Base-by-base conservation (phyloP, 2,888 invertebrate genomes). In the Cheilosia soror region DNA sequence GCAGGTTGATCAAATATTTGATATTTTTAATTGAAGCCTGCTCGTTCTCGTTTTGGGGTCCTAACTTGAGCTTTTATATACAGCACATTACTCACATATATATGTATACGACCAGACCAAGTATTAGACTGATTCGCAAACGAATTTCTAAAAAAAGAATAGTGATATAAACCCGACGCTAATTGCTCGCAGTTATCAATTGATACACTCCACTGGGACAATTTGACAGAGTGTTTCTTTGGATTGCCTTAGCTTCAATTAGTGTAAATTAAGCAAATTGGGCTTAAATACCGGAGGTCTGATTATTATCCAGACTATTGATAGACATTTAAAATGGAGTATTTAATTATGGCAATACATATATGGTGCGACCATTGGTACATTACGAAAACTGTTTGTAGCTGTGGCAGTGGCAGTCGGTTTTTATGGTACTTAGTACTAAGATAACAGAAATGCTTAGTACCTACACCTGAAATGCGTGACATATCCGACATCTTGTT, bases 1-100 rank as follows among this genome's bases (percentile, higher is more conserved):
- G 42, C 20, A 25, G 63, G 53, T 73, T 42, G 44, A 33, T 73
- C 63, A 53, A 63, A 42, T 44, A 53, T 42, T 53, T 15, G 13
- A 37, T 72, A 49, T 62, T 72, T 60, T 53, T 72, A 72, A 62
- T 62, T 72, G 60, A 53, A 13, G 53, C 53, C 60, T 62, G n/a
- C 31, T 62, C 25, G 11, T 44, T 25, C 69, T 63, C n/a, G 20
- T 47, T 69, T 71, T 47, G 60, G 49, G 27, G 49, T 29, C 11
- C 57, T 29, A 29, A 62, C 27, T 62, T 53, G 27, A 53, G n/a
- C 6, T 69, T 47, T 55, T 29, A 5, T 27, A 11, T 51, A 20
- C 5, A 27, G 9, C 11, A 5, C 9, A 6, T n/a, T n/a, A n/a
- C n/a, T n/a, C n/a, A n/a, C n/a, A n/a, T n/a, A n/a, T n/a, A n/a